phyloP scores from a whole-genome alignment of 2,113 vertebrate species.

The Percina caprodes region DNA sequence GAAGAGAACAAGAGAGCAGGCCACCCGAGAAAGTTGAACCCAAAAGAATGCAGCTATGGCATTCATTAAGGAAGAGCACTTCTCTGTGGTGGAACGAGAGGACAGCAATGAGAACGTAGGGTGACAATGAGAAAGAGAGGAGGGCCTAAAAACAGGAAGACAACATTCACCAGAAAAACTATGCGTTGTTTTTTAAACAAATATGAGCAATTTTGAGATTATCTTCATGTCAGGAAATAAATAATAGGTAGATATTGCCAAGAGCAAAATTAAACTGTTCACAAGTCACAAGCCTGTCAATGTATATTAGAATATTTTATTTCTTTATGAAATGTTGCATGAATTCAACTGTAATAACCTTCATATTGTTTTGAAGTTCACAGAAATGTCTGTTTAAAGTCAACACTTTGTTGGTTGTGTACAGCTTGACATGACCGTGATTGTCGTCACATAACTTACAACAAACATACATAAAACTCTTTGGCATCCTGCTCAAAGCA shows the following conservation, averaged over 20 bases:
- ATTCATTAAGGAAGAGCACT: conserved; percentile 78
- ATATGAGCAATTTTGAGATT: neutral
- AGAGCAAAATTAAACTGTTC: conserved; percentile 9
- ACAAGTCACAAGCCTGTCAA: conserved; percentile 7
- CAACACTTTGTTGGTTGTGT: conserved; percentile 76
- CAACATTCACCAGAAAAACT: conserved; percentile 1
- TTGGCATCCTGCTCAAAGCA: conserved; percentile 77
- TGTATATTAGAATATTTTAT: conserved; percentile 83
- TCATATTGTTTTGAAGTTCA: conserved; percentile 80
- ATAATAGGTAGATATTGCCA: neutral
- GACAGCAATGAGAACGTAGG: conserved; percentile 44
- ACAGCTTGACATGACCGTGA: conserved; percentile 78
- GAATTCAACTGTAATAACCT: conserved; percentile 80
- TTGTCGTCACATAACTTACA: conserved; percentile 81
- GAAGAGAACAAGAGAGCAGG: conserved; percentile 76
- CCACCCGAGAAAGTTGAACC: conserved; percentile 79
- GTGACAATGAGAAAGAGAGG: conserved; percentile 35
- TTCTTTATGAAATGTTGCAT: conserved; percentile 83
- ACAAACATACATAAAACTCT: conserved; percentile 75
- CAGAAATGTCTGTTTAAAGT: conserved; percentile 80
- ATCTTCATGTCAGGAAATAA: neutral
- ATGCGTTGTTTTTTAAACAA: neutral
- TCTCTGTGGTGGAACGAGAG: conserved; percentile 45
- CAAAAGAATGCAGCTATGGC: conserved; percentile 78
- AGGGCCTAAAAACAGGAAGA: conserved; percentile 2